phyloP scores from a whole-genome alignment of 2,797 vertebrate species.

The Paratrypauchen microcephalus region DNA sequence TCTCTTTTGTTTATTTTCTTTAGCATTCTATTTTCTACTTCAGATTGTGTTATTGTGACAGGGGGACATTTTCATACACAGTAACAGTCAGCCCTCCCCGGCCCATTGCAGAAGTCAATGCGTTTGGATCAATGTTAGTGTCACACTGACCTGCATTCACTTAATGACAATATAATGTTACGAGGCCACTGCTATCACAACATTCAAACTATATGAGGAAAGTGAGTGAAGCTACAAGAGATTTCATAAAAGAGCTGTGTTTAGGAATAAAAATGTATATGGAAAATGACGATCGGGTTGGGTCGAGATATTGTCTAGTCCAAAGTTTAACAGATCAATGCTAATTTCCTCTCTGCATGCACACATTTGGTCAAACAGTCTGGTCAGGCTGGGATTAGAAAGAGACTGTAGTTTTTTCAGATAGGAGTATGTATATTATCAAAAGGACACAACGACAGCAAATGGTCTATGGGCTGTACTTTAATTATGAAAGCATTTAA shows the following conservation, averaged over 20 bases:
- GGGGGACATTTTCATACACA: slow-evolving; percentile 15
- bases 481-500: too few relatives aligned
- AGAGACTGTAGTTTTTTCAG: background rate
- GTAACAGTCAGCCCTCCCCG: background rate
- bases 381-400: background rate
- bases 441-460: background rate
- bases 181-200: background rate
- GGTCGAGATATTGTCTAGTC: background rate
- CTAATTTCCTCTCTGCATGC: slow-evolving; percentile 13
- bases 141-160: slow-evolving; percentile 71
- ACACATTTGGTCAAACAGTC: slow-evolving; percentile 5
- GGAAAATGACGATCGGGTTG: background rate
- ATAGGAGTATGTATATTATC: too few relatives aligned
- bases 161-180: background rate
- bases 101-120: slow-evolving; percentile 54
- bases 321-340: slow-evolving; percentile 18
- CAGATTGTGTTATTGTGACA: too few relatives aligned
- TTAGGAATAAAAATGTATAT: background rate
- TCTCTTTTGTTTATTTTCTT: too few relatives aligned
- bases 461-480: too few relatives aligned
- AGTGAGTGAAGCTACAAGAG: background rate
- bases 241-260: background rate
- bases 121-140: slow-evolving; percentile 63
- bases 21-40: too few relatives aligned
- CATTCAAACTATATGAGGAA: background rate